Base-by-base conservation (phyloP, 2,113 vertebrate genomes). In the Muscicapa adusta region DNA sequence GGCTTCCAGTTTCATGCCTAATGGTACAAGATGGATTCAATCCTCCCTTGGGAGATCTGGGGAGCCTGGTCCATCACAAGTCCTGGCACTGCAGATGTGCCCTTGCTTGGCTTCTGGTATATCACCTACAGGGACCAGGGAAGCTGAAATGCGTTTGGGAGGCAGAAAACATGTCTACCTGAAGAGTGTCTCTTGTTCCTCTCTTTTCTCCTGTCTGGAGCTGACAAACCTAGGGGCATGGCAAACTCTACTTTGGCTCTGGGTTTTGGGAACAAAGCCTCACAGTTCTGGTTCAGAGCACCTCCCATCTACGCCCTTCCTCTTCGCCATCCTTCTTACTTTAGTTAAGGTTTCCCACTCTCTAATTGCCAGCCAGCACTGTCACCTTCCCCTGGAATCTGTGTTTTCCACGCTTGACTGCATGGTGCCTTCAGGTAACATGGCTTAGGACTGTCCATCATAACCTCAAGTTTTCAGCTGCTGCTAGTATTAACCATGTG, bases 341-440 rank as follows among this genome's bases (percentile, higher is more conserved):
- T 54, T 20, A n/a, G 12, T 22, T 8, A 14, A 51, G 10, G 17
- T 60, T 67, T 28, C 15, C 10, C n/a, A 36, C 8, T 2, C 8
- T 33, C 19, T 67, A 33, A 16, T 33, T 9, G 0, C 13, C 29
- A 73, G 20, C 23, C 45, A 29, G 17, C 11, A 19, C 25, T 51
- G 29, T 23, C 20, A 31, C 6, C 19, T 63, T 34, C 51, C 33
- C 12, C 14, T 80, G 56, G 60, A 65, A 73, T 73, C 61, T 18
- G 2, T 2, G 0, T 76, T 93, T 86, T 68, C 48, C 26, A 18
- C 16, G 3, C 14, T 67, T 0, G 0, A 33, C 28, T 60, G 4
- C 6, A 0, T n/a, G 42, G 56, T 3, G 2, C 10, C 42, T 65
- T 34, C 1, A 6, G 22, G 22, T 73, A 51, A 42, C 6, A 11